Conservation (phyloP, 2,888 invertebrate species). For the Melanostoma scalare region DNA sequence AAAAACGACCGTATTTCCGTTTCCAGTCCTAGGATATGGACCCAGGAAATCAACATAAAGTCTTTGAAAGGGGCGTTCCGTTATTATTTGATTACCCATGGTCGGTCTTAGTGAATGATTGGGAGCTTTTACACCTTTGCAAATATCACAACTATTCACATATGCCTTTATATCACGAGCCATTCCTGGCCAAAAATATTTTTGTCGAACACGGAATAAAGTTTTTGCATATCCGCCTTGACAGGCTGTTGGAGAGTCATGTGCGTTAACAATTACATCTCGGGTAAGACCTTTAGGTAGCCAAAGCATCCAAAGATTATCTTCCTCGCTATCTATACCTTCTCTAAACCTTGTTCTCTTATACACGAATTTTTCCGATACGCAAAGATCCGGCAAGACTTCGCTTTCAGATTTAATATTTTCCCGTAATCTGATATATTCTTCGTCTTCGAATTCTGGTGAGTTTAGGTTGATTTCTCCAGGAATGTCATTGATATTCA, state of each 20-base stretch:
- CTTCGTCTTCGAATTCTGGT: not conserved
- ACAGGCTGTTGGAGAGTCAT: slow-evolving; percentile 9
- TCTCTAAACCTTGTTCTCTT: slow-evolving; percentile 1
- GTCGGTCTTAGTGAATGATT: slow-evolving; percentile 7
- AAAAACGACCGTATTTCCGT: slow-evolving; percentile 31
- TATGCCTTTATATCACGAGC: not conserved
- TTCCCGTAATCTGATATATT: not conserved
- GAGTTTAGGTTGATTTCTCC: not conserved
- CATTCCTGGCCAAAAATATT: slow-evolving; percentile 63
- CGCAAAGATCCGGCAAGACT: not conserved
- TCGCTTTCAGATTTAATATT: not conserved
- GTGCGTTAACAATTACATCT: slow-evolving; percentile 4
- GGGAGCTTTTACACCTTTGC: not conserved
- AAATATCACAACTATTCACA: not conserved
- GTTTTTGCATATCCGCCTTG: slow-evolving; percentile 45
- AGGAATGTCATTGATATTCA: not conserved
- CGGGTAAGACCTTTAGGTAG: not conserved
- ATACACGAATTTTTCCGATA: not conserved
- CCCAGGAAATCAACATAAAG: slow-evolving; percentile 51
- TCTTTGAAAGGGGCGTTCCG: slow-evolving; percentile 39
- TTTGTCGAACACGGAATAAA: not conserved
- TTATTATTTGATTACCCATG: slow-evolving; percentile 19
- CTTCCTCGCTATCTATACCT: not conserved
- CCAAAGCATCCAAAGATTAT: slow-evolving; percentile 23
- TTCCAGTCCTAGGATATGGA: slow-evolving; percentile 47